phyloP scores from a whole-genome alignment of 2,888 invertebrate genomes.

The Agrotis ipsilon region DNA sequence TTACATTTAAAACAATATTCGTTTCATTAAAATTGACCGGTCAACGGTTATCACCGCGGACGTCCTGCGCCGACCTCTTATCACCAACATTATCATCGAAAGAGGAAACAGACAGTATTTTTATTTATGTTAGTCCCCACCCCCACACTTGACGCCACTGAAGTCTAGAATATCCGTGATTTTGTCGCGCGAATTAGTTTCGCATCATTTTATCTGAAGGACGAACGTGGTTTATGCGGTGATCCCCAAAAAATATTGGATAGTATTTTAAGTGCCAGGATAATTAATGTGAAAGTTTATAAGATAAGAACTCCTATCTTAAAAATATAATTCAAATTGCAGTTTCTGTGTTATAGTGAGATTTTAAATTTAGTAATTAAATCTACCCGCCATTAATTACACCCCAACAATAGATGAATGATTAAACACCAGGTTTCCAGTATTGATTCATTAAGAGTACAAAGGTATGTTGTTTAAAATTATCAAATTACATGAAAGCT shows the following conservation, averaged over 20 bases:
- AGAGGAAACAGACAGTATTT: constrained; percentile 88
- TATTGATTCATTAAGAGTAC: constrained; percentile 43
- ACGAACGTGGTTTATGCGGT: constrained; percentile 71
- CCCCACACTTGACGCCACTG: constrained; percentile 72
- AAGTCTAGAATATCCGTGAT: constrained; percentile 80
- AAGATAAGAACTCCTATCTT: not conserved
- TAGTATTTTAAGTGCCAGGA: constrained; percentile 25
- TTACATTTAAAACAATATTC: constrained; percentile 66
- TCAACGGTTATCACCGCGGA: constrained; percentile 85
- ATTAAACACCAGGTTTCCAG: constrained; percentile 35
- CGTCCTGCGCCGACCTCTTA: constrained; percentile 79
- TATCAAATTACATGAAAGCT: constrained; percentile 26
- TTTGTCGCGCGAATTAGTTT: constrained; percentile 75
- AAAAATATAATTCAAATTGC: constrained; percentile 21
- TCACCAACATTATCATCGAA: constrained; percentile 79
- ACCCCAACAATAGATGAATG: constrained; percentile 34
- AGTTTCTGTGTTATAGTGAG: constrained; percentile 25
- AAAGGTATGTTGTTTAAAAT: constrained; percentile 45
- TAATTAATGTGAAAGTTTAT: constrained; percentile 36
- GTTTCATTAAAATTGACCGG: constrained; percentile 80
- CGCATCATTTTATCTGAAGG: constrained; percentile 66
- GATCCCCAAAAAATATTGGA: constrained; percentile 37
- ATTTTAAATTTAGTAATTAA: constrained; percentile 33
- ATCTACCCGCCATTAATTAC: constrained; percentile 31
- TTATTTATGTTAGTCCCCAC: constrained; percentile 82